Evolutionary conservation across 1,140 invertebrate genomes (phyloP), one percentile per base, ranked within the genome.

Genomic region (Neodiprion fabricii): DNA sequence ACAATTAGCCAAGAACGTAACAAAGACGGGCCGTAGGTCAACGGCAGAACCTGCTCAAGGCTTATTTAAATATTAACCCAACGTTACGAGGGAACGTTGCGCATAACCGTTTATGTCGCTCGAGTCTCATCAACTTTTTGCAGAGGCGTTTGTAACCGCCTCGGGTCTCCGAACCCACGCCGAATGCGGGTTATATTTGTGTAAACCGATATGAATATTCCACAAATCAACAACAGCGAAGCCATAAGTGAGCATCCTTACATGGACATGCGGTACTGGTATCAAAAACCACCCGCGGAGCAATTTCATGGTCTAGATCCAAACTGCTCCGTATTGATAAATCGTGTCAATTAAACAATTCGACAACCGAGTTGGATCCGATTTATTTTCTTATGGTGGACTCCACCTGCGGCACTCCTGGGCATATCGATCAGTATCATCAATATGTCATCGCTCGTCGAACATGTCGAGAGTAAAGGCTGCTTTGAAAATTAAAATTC

Each of bases 61-160:
- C 53, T 61, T 61, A 17, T 61, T 61, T 17, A 61, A 61, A 61
- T 61, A 61, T 61, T 61, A 61, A 61, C 53, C 11, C 11, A 12
- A 9, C 53, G 53, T 61, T 61, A 61, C 53, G 8, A 61, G n/a
- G 0, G 53, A 61, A 61, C n/a, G 11, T 17, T 40, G 28, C 53
- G 53, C 53, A 61, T 61, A 61, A 61, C 53, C 53, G 53, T 61
- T 61, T 61, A 61, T 61, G 53, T 61, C 53, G 53, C 53, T 61
- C 53, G 53, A 61, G n/a, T 61, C 11, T 7, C 53, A 61, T 61
- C 53, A 61, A 61, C 11, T 61, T 61, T 61, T 61, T 12, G 53
- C 53, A 17, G 53, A 61, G 53, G 53, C 53, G 53, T 61, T 61
- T 5, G 3, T 12, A 61, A 40, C 28, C 28, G 53, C 53, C 53